Evolutionary conservation across 2,113 vertebrate genomes (phyloP).

Genomic region (Takifugu flavidus): DNA sequence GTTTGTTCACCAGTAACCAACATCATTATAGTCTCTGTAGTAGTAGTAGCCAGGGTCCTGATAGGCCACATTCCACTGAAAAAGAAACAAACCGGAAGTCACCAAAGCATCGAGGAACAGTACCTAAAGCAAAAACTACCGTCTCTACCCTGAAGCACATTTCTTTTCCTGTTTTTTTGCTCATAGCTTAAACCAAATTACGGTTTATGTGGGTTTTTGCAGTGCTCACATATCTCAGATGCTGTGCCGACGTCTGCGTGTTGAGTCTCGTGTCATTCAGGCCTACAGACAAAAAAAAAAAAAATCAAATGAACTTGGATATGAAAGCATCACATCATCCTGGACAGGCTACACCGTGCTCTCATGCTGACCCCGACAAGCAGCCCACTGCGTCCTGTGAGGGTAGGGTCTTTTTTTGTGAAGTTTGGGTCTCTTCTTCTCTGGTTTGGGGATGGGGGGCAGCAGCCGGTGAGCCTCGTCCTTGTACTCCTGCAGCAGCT

Average conservation of each 20-base stretch:
- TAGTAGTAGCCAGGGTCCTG: slow-evolving; percentile 76
- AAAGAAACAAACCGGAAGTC: slow-evolving; percentile 14
- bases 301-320: background rate
- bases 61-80: slow-evolving; percentile 79
- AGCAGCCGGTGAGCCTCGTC: slow-evolving; percentile 80
- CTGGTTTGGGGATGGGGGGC: slow-evolving; percentile 70
- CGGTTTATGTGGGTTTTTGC: background rate
- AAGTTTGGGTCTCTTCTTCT: slow-evolving; percentile 74
- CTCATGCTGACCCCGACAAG: slow-evolving; percentile 53
- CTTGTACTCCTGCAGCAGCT: slow-evolving; percentile 79
- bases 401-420: slow-evolving; percentile 52
- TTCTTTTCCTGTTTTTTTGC: background rate
- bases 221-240: slow-evolving; percentile 61
- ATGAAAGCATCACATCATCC: background rate
- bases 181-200: too few relatives aligned
- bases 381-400: slow-evolving; percentile 43
- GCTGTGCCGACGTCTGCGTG: slow-evolving; percentile 49
- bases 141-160: background rate
- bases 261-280: slow-evolving; percentile 22
- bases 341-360: slow-evolving; percentile 25
- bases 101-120: background rate
- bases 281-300: slow-evolving; percentile 34
- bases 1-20: slow-evolving; percentile 70
- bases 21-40: slow-evolving; percentile 40
- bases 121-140: background rate